Evolutionary conservation across 2,797 vertebrate genomes (phyloP).

Genomic region (Setipinna tenuifilis): DNA sequence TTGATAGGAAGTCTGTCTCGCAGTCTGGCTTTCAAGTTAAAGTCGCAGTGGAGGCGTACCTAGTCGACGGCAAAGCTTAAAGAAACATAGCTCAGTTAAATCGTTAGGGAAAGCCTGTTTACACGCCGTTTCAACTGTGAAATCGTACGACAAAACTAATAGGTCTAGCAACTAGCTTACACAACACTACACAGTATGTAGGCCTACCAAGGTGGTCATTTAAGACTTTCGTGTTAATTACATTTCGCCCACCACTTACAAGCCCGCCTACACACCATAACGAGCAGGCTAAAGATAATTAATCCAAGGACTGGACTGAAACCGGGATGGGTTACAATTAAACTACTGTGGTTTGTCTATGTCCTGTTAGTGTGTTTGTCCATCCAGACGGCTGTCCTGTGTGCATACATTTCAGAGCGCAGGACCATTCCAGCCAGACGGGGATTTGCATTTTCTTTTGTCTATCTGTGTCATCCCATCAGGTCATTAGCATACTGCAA

Average conservation of each 20-base stretch:
- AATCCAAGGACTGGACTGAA: not conserved
- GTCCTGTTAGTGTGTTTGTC: not conserved
- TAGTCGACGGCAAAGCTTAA: not conserved
- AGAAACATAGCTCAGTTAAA: not conserved
- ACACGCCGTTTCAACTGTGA: too few species aligned
- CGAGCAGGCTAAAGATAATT: too few species aligned
- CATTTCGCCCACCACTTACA: too few species aligned
- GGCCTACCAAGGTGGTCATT: too few species aligned
- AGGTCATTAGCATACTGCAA: constrained; percentile 48
- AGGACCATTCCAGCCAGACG: constrained; percentile 38
- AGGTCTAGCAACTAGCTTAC: too few species aligned
- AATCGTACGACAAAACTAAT: too few species aligned
- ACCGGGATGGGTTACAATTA: not conserved
- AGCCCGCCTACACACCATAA: not conserved
- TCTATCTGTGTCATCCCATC: constrained; percentile 42
- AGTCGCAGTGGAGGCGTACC: not conserved
- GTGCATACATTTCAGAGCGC: not conserved
- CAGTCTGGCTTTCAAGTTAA: constrained; percentile 47
- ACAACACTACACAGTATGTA: too few species aligned
- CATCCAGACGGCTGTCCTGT: constrained; percentile 17
- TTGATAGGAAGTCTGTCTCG: constrained; percentile 67
- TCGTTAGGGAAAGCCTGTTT: too few species aligned
- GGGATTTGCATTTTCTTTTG: constrained; percentile 51
- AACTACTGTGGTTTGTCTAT: too few species aligned
- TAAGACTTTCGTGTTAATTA: too few species aligned